Evolutionary conservation across 2,113 vertebrate genomes (phyloP).

Genomic region (Entelurus aequoreus): DNA sequence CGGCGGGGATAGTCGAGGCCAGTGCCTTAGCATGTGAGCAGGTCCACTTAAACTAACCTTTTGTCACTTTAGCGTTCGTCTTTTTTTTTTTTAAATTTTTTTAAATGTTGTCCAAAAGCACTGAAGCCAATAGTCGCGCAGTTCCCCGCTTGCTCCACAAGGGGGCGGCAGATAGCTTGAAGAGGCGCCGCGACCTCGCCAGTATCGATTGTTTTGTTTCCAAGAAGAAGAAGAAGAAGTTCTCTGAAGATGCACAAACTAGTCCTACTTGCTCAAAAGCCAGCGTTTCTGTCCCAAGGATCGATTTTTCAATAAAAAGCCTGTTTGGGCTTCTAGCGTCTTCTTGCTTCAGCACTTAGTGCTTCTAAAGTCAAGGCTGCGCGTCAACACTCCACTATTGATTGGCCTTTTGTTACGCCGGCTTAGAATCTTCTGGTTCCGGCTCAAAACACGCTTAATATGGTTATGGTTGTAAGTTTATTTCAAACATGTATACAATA

Average conservation of each 20-base stretch:
- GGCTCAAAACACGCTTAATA: background rate
- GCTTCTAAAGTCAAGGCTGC: conserved; percentile 73
- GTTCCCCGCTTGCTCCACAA: conserved; percentile 23
- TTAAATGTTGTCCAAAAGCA: background rate
- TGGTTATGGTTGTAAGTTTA: too few species aligned
- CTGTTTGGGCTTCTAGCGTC: conserved; percentile 28
- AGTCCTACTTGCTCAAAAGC: conserved; percentile 48
- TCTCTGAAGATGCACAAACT: conserved; percentile 13
- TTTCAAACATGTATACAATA: too few species aligned
- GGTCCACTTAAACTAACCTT: conserved; percentile 37
- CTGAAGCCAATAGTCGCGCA: background rate
- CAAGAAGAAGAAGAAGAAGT: conserved; percentile 5
- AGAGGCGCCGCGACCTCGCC: background rate
- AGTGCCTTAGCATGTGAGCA: conserved; percentile 34
- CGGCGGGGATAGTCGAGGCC: background rate
- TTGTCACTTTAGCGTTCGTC: background rate
- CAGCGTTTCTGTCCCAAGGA: conserved; percentile 17
- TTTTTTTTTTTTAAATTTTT: background rate
- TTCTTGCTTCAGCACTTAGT: conserved; percentile 56
- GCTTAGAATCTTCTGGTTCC: conserved; percentile 35
- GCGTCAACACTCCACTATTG: conserved; percentile 77
- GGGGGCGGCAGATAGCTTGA: conserved; percentile 41
- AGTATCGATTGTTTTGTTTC: conserved; percentile 2
- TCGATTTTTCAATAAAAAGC: conserved; percentile 62
- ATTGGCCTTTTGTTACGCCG: conserved; percentile 79